Conservation (phyloP, 1,140 invertebrate species). For the Chelonus insularis region DNA sequence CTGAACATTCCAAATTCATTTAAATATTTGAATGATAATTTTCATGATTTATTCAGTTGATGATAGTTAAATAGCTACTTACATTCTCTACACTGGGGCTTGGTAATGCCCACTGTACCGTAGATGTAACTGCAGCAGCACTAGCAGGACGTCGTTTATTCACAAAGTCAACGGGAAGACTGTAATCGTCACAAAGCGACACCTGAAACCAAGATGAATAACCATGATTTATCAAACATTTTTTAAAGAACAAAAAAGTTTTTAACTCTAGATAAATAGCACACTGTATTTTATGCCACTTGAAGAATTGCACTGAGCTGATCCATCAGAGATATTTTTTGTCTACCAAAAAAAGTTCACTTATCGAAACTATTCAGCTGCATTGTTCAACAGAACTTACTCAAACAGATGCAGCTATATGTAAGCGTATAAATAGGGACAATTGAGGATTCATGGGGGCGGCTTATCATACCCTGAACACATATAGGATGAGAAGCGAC, state of each 20-base stretch:
- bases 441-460: slow-evolving; percentile 51
- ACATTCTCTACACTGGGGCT: slow-evolving; percentile 68
- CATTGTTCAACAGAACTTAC: slow-evolving; percentile 7
- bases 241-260: slow-evolving; percentile 20
- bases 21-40: too few species aligned
- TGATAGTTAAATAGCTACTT: slow-evolving; percentile 44
- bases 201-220: slow-evolving; percentile 64
- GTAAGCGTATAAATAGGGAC: slow-evolving; percentile 48
- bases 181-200: slow-evolving; percentile 78
- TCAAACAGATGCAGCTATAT: slow-evolving; percentile 1
- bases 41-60: neutral
- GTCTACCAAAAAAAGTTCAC: slow-evolving; percentile 35
- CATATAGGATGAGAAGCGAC: neutral
- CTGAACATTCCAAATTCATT: too few species aligned
- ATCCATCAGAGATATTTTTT: slow-evolving; percentile 52
- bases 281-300: slow-evolving; percentile 24
- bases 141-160: slow-evolving; percentile 67
- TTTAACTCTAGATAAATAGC: neutral
- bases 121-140: slow-evolving; percentile 62
- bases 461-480: slow-evolving; percentile 44
- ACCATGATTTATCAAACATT: slow-evolving; percentile 4
- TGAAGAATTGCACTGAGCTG: slow-evolving; percentile 42
- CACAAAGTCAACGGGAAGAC: slow-evolving; percentile 77
- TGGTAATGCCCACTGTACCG: slow-evolving; percentile 60
- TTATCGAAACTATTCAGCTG: slow-evolving; percentile 41